These are phyloP conservation scores for Anabacerthia variegaticeps DNA, from an alignment of 2,797 vertebrate genomes.

Conservation along the genomic window DNA sequence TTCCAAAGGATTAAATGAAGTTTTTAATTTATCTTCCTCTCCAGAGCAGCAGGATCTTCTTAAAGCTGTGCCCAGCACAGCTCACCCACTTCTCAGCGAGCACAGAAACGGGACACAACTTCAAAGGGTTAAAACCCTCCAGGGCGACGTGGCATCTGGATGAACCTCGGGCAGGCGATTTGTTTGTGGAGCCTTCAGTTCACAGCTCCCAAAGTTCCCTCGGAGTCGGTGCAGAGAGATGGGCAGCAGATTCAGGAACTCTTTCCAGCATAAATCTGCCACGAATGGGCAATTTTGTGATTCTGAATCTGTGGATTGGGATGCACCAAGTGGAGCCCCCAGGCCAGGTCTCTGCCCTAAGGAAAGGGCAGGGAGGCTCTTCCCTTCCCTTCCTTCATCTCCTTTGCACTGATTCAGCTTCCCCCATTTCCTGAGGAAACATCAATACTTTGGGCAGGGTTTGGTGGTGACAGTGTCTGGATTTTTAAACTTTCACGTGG, in stretches of 20 bases:
- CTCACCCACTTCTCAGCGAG: background rate
- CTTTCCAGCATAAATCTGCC: background rate
- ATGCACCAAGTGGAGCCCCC: background rate
- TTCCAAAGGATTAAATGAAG: slow-evolving; percentile 46
- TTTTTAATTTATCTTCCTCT: slow-evolving; percentile 43
- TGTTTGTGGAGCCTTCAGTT: slow-evolving; percentile 26
- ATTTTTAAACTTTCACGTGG: background rate
- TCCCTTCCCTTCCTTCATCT: background rate
- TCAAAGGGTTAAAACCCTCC: slow-evolving; percentile 12
- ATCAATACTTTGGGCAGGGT: background rate
- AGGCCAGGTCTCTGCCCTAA: background rate
- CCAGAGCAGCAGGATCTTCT: background rate
- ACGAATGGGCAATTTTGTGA: accelerated
- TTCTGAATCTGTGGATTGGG: accelerated
- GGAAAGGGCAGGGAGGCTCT: background rate
- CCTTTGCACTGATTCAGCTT: background rate
- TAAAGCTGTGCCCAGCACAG: background rate
- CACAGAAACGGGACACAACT: background rate
- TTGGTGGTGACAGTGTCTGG: background rate
- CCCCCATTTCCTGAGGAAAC: background rate
- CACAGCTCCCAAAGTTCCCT: slow-evolving; percentile 18
- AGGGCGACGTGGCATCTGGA: background rate
- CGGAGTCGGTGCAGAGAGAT: background rate
- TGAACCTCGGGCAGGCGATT: slow-evolving; percentile 19
- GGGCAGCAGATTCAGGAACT: background rate